phyloP scores from a whole-genome alignment of 2,888 invertebrate species.

The Hypomecis punctinalis region DNA sequence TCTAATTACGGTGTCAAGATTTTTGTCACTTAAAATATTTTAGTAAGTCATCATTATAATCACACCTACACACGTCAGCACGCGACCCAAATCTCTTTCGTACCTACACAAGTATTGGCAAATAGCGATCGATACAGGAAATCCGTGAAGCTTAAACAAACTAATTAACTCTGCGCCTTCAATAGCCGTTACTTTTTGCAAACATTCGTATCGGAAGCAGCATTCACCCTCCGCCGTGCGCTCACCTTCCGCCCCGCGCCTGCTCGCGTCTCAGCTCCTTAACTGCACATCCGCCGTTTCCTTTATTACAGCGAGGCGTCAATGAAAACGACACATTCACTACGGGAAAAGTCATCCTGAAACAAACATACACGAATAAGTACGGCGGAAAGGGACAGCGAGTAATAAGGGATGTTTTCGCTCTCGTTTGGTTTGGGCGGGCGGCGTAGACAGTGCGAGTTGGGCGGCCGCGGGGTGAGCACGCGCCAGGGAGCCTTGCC shows the following conservation, averaged over 20 bases:
- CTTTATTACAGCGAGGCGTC: conserved; percentile 62
- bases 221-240: conserved; percentile 20
- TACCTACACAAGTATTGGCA: background rate
- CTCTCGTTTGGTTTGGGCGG: conserved; percentile 77
- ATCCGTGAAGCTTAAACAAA: conserved; percentile 9
- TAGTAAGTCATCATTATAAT: background rate
- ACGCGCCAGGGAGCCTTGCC: conserved; percentile 21
- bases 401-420: conserved; percentile 69
- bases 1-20: too few relatives aligned
- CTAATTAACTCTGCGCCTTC: conserved; percentile 11
- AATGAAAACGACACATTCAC: conserved; percentile 78
- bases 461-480: conserved; percentile 50
- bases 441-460: conserved; percentile 58
- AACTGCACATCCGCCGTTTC: conserved; percentile 47
- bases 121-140: background rate
- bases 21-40: too few relatives aligned
- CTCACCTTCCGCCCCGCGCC: conserved; percentile 9
- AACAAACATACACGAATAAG: conserved; percentile 46
- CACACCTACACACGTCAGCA: too few relatives aligned
- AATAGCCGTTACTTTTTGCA: conserved; percentile 8
- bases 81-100: background rate
- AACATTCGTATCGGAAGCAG: conserved; percentile 15
- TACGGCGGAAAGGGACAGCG: conserved; percentile 49
- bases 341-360: conserved; percentile 58
- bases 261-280: background rate